Base-by-base conservation (phyloP, 1,140 invertebrate species). In the Vanessa atalanta region DNA sequence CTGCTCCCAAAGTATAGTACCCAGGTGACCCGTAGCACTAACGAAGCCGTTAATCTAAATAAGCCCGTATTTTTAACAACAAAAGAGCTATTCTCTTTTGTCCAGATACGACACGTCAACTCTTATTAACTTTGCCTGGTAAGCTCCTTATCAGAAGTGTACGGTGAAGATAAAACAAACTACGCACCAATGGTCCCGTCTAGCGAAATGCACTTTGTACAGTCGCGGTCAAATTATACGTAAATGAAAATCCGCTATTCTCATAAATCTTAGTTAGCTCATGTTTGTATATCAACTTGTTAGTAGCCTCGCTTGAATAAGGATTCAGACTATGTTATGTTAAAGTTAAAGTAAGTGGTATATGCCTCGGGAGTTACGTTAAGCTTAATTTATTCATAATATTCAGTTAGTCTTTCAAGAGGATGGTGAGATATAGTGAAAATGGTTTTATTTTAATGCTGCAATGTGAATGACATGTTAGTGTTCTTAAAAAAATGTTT, bases 141-240 rank as follows among this genome's bases (percentile, higher is more conserved):
- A 89, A 90, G 85, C 88, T 86, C 79, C 88, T 90, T 89, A 90
- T 90, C 88, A 87, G 81, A 86, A 83, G 83, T 89, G 84, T 88
- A 88, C 85, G 84, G 81, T 80, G 77, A 82, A 88, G 88, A 90
- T 90, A 90, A 90, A 90, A 79, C 84, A 81, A 79, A 82, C 82
- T 77, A 79, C 78, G 78, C 84, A 81, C 79, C 81, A 82, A 84
- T 86, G 83, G 78, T 73, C 83, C 67, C 75, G 79, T 84, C 75
- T 83, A 77, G 81, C 74, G 75, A 74, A 80, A 83, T 90, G 87
- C 84, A 84, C 72, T 78, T 65, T 53, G 81, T 86, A 84, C 70
- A 67, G 63, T 76, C 70, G 50, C 16, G 48, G 47, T 37, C 47
- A 50, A 71, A 71, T 61, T 37, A 61, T 37, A 4, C 4, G 14